These are phyloP conservation scores for Tinea trinotella DNA, from an alignment of 2,888 invertebrate species.

Conservation along the genomic window DNA sequence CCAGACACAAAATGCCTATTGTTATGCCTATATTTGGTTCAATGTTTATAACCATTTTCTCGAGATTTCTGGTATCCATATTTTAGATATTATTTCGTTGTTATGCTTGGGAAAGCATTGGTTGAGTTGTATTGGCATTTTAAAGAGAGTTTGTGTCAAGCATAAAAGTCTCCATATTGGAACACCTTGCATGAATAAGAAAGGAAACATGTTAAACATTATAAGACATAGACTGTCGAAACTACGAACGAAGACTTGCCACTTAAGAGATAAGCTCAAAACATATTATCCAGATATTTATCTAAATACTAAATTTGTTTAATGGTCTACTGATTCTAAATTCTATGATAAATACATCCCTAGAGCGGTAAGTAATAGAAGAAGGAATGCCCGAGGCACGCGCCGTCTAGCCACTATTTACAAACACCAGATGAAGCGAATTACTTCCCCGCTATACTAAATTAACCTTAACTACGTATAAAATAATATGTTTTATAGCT, in stretches of 20 bases:
- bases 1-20: constrained; percentile 7
- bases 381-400: constrained; percentile 8
- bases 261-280: too few species aligned
- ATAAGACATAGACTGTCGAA: too few species aligned
- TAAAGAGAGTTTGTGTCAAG: neutral
- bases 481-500: too few species aligned
- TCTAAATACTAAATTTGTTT: too few species aligned
- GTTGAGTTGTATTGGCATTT: neutral
- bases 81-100: neutral
- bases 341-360: constrained; percentile 9
- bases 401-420: constrained; percentile 10
- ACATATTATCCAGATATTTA: too few species aligned
- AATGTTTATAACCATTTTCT: constrained; percentile 2
- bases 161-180: neutral
- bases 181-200: neutral
- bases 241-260: too few species aligned
- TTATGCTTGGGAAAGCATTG: neutral
- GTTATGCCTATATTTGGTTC: constrained; percentile 3
- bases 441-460: constrained; percentile 10
- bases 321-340: too few species aligned
- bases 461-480: neutral
- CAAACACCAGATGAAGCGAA: constrained; percentile 9
- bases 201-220: too few species aligned
- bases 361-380: neutral
- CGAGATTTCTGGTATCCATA: constrained; percentile 9